Evolutionary conservation across 2,888 invertebrate species (phyloP).

Genomic region (Chrysomela aeneicollis): DNA sequence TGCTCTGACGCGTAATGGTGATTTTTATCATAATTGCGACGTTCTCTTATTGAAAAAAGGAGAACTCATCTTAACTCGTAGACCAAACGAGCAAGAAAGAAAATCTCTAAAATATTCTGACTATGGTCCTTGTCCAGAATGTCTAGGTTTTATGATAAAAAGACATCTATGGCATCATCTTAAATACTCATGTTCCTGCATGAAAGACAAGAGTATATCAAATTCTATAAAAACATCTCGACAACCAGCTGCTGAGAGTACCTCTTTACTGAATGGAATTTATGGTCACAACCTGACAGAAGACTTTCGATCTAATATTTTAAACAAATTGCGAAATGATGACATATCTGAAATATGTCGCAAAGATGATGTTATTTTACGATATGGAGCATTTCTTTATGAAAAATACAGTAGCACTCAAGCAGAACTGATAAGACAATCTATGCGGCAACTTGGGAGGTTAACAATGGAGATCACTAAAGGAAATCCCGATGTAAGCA

Average conservation of each 20-base stretch:
- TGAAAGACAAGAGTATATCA: neutral
- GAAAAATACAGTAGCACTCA: constrained; percentile 34
- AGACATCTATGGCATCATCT: constrained; percentile 31
- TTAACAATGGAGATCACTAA: constrained; percentile 19
- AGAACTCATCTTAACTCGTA: constrained; percentile 29
- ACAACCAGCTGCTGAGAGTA: constrained; percentile 9
- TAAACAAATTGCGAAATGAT: constrained; percentile 7
- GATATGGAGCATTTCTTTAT: constrained; percentile 33
- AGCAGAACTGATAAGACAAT: constrained; percentile 29
- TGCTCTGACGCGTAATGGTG: constrained; percentile 10
- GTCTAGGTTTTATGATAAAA: constrained; percentile 23
- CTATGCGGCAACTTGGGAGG: constrained; percentile 30
- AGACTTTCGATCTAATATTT: neutral
- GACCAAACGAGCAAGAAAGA: constrained; percentile 25
- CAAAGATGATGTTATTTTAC: constrained; percentile 14
- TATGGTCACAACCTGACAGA: neutral
- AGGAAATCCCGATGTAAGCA: constrained; percentile 11
- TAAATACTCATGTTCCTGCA: constrained; percentile 22
- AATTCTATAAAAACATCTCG: neutral
- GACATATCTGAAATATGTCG: constrained; percentile 10
- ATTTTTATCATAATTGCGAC: constrained; percentile 17
- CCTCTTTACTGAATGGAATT: constrained; percentile 12
- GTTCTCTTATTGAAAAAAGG: constrained; percentile 12
- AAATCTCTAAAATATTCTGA: constrained; percentile 9
- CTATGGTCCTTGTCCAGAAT: constrained; percentile 26